Base-by-base conservation (phyloP, 2,113 vertebrate genomes). In the Zosterops borbonicus region DNA sequence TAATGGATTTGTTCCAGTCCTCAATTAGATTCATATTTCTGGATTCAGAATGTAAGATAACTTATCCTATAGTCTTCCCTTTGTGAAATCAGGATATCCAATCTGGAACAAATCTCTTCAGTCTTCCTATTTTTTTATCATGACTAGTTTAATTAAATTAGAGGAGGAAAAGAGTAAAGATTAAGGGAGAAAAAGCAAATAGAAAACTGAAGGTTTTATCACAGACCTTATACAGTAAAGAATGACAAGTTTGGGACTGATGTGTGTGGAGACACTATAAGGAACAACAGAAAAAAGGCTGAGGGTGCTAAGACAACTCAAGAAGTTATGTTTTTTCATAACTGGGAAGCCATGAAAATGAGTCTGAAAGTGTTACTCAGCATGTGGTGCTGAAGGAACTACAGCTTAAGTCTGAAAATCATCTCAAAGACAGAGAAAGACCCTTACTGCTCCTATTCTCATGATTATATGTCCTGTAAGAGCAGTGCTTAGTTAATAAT, bases 1-100 rank as follows among this genome's bases (percentile, higher is more conserved):
- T 39, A 96, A 95, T 98, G 97, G 97, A 97, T 94, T 89, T 84
- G 93, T 97, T 98, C 98, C 98, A 98, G 95, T 82, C 39, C 84
- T 97, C 97, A 97, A 98, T 98, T 98, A 98, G 97, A 97, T 95
- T 97, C 95, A 85, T 96, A 91, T 97, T 98, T 97, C 96, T 95
- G 95, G 96, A 97, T 97, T 96, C 96, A 97, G 89, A 95, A 94
- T 77, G 63, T 53, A 87, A 95, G 95, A 96, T 97, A 96, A 90
- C 71, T 92, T 93, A 81, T 92, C 94, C 88, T 95, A 63, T 84
- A 63, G 37, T 81, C 55, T 81, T 95, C 76, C 84, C 39, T 85
- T 84, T 74, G 74, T 88, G 91, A 95, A 97, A 96, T 90, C 62
- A 44, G 53, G 82, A 86, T 93, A 90, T 77, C 67, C 70, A 94